Base-by-base conservation (phyloP, 2,113 vertebrate genomes). In the Mus pahari region DNA sequence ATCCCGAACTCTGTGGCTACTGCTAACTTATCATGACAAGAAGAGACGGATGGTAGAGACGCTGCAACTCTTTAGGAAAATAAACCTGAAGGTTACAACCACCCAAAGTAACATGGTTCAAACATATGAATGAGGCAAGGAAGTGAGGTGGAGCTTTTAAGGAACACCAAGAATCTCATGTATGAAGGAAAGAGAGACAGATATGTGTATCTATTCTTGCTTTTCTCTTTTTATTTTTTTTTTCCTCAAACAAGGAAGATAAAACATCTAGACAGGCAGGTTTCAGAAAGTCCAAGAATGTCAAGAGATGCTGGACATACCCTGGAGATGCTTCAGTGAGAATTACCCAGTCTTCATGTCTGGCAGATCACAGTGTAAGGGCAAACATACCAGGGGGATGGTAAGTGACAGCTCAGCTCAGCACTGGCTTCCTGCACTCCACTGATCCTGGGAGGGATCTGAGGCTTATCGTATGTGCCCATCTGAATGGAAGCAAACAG, bases 1-100 rank as follows among this genome's bases (percentile, higher is more conserved):
- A 58, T 36, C 26, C 73, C 87, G 50, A 92, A 83, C 91, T 74
- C 81, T 94, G 50, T 66, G 82, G 58, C 26, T 84, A 42, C 88
- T 75, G 58, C 75, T 55, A 42, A 33, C 64, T 79, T 86, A 42
- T 84, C 48, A 39, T 5, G 24, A 16, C 48, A 86, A 58, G 70
- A 89, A 50, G 86, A 60, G n/a, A 66, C 5, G 20, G 68, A n/a
- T 5, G n/a, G 20, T 66, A 26, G 42, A 77, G 78, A 22, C 0
- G 8, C 26, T 42, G 20, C 36, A 55, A 33, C 45, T 83, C 48
- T n/a, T n/a, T 77, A 75, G 12, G n/a, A 24, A 14, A 79, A 79
- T 79, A 42, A 74, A 62, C n/a, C 70, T 79, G 17, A 74, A 70
- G n/a, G 82, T 82, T 11, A 74, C n/a, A 53, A 71, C 10, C 45